Evolutionary conservation across 2,888 invertebrate species (phyloP), one percentile per base, ranked within the genome.

Genomic region (Drosophila setosimentum): DNA sequence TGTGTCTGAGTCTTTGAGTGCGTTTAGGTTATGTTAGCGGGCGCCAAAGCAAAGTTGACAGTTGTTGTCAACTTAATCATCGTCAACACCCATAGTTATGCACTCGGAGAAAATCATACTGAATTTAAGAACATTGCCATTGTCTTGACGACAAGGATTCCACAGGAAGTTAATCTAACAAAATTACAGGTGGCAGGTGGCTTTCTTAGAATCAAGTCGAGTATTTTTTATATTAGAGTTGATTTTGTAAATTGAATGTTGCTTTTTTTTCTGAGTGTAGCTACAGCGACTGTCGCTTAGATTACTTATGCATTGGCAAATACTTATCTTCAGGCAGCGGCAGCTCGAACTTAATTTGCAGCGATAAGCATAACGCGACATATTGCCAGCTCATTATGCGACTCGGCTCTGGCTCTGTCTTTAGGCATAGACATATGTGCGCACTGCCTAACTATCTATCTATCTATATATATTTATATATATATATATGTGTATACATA

Each of bases 61-160:
- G 89, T 83, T 76, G 83, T 82, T 89, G 87, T 87, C 85, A 87
- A 81, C 89, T 89, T 85, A 89, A 90, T 90, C 89, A 90, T 87
- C 83, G 74, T 87, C 85, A 87, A 66, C 71, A 59, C 21, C 32
- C 49, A 11, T 11, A 37, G 61, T 40, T 55, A 21, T 48, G 51
- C 72, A 58, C 29, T 53, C 50, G 50, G 8, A 45, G 35, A 45
- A 45, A 45, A 45, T 45, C 7, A 4, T 45, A 4, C 8, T 45
- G 3, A 7, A 2, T 24, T 21, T 7, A 13, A 4, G 21, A 8
- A 24, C 7, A 24, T 24, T 2, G 3, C 13, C 45, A 16, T 7
- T 45, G 16, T 8, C 3, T 7, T 16, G 3, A 45, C 7, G 3
- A 7, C 13, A 3, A 13, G 21, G 0, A 45, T 13, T 45, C 6